Conservation (phyloP, 2,888 invertebrate genomes). For the Periphyllus acericola region DNA sequence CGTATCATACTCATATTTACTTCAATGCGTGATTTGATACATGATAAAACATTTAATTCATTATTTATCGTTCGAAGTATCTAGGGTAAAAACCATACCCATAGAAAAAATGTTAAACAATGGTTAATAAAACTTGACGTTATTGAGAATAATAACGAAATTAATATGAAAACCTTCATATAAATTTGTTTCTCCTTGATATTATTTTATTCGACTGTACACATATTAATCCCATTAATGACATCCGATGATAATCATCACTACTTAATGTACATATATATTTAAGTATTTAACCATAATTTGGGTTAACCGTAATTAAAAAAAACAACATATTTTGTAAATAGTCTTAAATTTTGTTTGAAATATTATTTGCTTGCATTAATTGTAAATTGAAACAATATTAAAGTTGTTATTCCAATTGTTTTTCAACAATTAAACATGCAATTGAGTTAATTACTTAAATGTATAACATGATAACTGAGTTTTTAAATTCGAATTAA, state of each 20-base stretch:
- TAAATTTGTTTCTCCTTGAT: slow-evolving; percentile 15
- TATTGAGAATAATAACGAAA: slow-evolving; percentile 5
- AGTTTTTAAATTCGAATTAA: no score
- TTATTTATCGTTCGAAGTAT: background rate
- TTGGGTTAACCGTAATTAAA: no score
- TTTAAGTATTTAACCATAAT: no score
- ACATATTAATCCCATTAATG: background rate
- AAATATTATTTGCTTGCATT: no score
- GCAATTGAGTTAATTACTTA: no score
- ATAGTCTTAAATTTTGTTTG: no score
- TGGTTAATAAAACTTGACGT: background rate
- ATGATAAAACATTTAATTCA: background rate
- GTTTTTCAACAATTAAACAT: no score
- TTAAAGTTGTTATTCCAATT: no score
- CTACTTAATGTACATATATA: background rate
- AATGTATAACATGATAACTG: no score
- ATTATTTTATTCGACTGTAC: background rate
- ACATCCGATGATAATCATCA: background rate
- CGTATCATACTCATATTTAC: no score
- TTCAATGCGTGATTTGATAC: background rate
- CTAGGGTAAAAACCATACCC: background rate
- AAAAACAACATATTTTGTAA: no score
- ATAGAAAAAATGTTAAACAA: background rate
- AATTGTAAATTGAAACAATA: no score
- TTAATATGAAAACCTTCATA: background rate